Evolutionary conservation across 2,888 invertebrate genomes (phyloP), one percentile per base, ranked within the genome.

Genomic region (Cantharis rufa): DNA sequence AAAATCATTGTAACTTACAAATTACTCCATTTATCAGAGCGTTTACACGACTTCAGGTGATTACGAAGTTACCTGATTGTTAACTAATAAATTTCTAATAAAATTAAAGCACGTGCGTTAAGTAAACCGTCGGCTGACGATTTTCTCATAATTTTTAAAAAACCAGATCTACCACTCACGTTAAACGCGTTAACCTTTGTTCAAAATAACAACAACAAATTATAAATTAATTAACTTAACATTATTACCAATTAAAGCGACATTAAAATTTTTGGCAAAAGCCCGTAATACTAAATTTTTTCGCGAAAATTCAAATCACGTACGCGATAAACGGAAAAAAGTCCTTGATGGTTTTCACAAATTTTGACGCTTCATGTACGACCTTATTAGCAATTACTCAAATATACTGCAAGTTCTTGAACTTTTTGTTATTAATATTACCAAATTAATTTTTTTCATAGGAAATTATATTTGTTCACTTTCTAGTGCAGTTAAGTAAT

Each of bases 291-390:
- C n/a, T n/a, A n/a, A 48, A n/a, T n/a, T n/a, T 48, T 48, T 7
- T 48, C n/a, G 9, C 1, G 48, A 32, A 32, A 32, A 32, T 32
- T 32, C 32, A 32, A 32, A 32, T 32, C 48, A 48, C n/a, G 48
- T 48, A 48, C 48, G 7, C n/a, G 4, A 9, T 3, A n/a, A 11
- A n/a, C n/a, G 7, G n/a, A 48, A 21, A 15, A 63, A 66, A 66
- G 16, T 66, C 64, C 64, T 66, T 66, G 64, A 66, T 4, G n/a
- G 16, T 21, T 21, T 63, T 24, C 24, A 66, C n/a, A 21, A 28
- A 24, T n/a, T 66, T 66, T 66, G 64, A 66, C 64, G 64, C 64
- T 66, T 66, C 21, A 21, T 66, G 24, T 66, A 66, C 64, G 64
- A 66, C 64, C 64, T 66, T 15, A 66, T 66, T 18, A 24, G 16